Conservation (phyloP, 2,113 vertebrate genomes). For the Rhea americana region DNA sequence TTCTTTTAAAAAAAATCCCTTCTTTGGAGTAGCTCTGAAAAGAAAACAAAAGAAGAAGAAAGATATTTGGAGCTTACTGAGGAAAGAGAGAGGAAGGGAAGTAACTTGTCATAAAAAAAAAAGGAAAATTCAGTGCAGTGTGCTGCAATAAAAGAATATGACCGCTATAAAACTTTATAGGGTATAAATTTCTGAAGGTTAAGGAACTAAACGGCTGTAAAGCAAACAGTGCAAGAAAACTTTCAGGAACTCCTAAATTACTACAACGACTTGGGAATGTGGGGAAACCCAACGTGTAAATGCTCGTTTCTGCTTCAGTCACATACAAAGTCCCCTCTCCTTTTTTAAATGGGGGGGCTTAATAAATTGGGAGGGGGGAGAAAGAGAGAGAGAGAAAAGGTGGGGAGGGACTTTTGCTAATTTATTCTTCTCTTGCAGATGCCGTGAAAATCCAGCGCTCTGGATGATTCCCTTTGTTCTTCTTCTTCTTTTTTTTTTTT, state of each 20-base stretch:
- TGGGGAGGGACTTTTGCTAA: constrained; percentile 16
- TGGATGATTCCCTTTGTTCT: constrained; percentile 80
- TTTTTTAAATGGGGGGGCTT: too few species aligned
- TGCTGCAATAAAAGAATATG: constrained; percentile 99
- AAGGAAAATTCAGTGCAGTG: constrained; percentile 86
- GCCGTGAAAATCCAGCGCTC: constrained; percentile 66
- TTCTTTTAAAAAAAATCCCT: neutral
- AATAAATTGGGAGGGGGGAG: neutral
- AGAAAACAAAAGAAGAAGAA: constrained; percentile 54
- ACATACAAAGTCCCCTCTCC: neutral
- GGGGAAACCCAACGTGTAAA: constrained; percentile 46
- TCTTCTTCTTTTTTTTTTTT: constrained; percentile 69
- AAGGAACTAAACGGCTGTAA: constrained; percentile 98
- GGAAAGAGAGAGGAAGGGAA: constrained; percentile 75
- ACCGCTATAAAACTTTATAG: constrained; percentile 99
- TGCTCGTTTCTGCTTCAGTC: neutral
- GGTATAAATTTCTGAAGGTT: constrained; percentile 99
- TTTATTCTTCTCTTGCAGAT: constrained; percentile 68
- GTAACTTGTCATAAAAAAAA: constrained; percentile 85
- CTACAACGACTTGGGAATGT: constrained; percentile 47
- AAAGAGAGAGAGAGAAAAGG: neutral
- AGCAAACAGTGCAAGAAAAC: constrained; percentile 90
- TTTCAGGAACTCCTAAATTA: constrained; percentile 81
- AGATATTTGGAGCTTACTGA: constrained; percentile 28
- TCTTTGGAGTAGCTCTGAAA: constrained; percentile 30